Evolutionary conservation across 2,113 vertebrate genomes (phyloP).

Genomic region (Muntiacus reevesi): DNA sequence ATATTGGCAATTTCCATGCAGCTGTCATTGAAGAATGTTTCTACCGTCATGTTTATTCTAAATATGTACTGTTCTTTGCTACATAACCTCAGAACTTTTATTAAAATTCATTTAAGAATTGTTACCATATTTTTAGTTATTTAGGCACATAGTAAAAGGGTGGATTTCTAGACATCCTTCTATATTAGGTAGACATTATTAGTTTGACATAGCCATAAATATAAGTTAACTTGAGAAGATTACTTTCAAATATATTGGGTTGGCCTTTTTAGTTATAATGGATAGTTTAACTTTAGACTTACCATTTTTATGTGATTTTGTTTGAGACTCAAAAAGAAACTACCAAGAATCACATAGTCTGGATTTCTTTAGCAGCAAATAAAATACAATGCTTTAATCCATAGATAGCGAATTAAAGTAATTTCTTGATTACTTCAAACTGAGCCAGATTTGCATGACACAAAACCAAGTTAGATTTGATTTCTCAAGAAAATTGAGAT

Average conservation of each 20-base stretch:
- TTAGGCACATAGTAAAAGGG: accelerated
- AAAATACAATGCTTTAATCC: not conserved
- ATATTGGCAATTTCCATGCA: not conserved
- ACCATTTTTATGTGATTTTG: not conserved
- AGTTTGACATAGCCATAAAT: not conserved
- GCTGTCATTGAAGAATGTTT: not conserved
- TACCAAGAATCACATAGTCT: not conserved
- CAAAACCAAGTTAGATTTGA: conserved; percentile 26
- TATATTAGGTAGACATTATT: not conserved
- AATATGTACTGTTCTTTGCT: not conserved
- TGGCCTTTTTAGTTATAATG: not conserved
- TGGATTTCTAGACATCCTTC: not conserved
- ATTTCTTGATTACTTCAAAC: conserved; percentile 25
- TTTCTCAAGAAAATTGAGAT: conserved; percentile 4
- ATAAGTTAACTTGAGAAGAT: not conserved
- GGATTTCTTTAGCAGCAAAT: not conserved
- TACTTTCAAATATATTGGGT: not conserved
- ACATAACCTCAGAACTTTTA: not conserved
- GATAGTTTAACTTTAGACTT: not conserved
- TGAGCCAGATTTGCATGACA: not conserved
- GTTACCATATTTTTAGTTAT: not conserved
- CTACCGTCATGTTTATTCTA: not conserved
- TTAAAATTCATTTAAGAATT: not conserved
- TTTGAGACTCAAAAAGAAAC: not conserved
- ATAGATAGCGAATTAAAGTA: not conserved